phyloP scores from a whole-genome alignment of 92 coral and sea anemone species.

The Chrysogorgia sp. region DNA sequence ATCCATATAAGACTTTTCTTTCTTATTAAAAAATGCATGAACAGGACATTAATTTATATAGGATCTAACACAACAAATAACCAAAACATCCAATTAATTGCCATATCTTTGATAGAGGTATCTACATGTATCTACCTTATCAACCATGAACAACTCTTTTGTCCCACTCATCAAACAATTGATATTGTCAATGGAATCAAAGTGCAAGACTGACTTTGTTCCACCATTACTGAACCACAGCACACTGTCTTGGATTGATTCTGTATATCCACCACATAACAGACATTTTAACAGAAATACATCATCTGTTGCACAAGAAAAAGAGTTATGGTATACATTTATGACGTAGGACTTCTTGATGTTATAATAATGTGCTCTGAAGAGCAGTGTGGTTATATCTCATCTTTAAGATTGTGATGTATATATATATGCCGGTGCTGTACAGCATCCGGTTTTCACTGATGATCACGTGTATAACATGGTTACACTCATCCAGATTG shows the following conservation, averaged over 20 bases:
- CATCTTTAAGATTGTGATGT: too few species aligned
- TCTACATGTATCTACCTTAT: slow-evolving; percentile 92
- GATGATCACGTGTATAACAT: too few species aligned
- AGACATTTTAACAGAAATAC: slow-evolving; percentile 75
- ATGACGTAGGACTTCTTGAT: not conserved
- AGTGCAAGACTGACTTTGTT: slow-evolving; percentile 94
- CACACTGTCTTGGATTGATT: slow-evolving; percentile 85
- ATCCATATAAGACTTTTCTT: slow-evolving; percentile 63
- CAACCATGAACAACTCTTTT: slow-evolving; percentile 83
- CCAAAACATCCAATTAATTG: too few species aligned
- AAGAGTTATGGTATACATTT: not conserved
- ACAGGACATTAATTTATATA: not conserved
- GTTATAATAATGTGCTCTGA: too few species aligned
- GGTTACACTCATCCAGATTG: too few species aligned
- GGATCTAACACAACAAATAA: slow-evolving; percentile 1
- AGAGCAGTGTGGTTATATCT: too few species aligned
- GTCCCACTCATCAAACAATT: slow-evolving; percentile 96
- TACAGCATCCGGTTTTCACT: too few species aligned
- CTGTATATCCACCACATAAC: slow-evolving; percentile 81
- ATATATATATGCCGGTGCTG: too few species aligned
- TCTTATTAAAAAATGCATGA: slow-evolving; percentile 37
- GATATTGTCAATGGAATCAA: slow-evolving; percentile 93
- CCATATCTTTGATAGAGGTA: too few species aligned
- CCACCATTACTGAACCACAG: slow-evolving; percentile 99
- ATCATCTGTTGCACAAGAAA: slow-evolving; percentile 71